A percentile compares a stretch with the other conserved stretches of the same genome.
These are phyloP conservation scores for Rhynchotus rufescens DNA, from an alignment of 2,797 vertebrate species.

Conservation along the genomic window DNA sequence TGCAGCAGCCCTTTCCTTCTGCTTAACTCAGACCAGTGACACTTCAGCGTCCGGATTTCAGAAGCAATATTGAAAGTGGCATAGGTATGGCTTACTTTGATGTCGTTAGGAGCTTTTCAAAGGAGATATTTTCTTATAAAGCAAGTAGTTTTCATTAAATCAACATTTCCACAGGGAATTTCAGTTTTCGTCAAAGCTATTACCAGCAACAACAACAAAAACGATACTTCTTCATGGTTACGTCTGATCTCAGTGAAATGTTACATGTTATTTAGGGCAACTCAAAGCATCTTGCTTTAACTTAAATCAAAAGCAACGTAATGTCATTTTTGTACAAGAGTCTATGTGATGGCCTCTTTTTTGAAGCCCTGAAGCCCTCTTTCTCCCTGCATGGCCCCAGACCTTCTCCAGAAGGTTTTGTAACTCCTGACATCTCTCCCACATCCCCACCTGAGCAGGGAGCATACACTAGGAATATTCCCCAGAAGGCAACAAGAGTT, in stretches of 20 bases:
- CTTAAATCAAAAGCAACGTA: neutral
- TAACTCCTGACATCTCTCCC: neutral
- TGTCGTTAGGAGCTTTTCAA: neutral
- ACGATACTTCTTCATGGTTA: neutral
- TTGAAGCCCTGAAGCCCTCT: neutral
- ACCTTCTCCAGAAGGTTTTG: neutral
- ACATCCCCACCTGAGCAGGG: neutral
- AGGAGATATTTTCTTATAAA: neutral
- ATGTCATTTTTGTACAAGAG: neutral
- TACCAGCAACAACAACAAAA: neutral
- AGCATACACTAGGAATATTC: neutral
- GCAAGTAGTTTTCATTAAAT: neutral
- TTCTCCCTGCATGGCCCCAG: neutral
- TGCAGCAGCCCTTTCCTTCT: neutral
- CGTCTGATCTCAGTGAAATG: neutral
- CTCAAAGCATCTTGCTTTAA: neutral
- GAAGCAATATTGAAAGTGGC: neutral
- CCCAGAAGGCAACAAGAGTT: neutral
- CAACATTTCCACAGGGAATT: neutral
- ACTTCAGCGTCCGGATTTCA: neutral
- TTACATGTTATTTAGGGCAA: neutral
- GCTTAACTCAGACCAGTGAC: neutral
- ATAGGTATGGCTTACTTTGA: neutral
- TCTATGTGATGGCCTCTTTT: neutral
- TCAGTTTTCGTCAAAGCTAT: neutral